A percentile compares a stretch with the other conserved stretches of the same genome.
phyloP scores from a whole-genome alignment of 1,140 invertebrate species.

The Trichonephila inaurata region DNA sequence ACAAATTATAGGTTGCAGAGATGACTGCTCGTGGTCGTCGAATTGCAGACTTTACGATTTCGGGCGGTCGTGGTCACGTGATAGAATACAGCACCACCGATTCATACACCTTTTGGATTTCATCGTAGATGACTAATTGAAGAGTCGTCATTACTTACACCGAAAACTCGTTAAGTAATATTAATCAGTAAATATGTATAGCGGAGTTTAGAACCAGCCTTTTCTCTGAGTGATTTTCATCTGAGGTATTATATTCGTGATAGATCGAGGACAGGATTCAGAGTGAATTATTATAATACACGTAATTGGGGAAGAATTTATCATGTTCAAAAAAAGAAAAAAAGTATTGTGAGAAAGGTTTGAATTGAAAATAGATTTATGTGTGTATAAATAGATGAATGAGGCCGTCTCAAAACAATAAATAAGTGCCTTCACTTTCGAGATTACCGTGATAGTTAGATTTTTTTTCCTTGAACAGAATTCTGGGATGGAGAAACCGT shows the following conservation, averaged over 20 bases:
- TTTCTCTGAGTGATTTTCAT: conserved; percentile 2
- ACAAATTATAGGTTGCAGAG: conserved; percentile 67
- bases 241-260: neutral
- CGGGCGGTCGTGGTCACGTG: conserved; percentile 3
- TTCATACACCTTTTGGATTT: neutral
- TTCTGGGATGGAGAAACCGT: neutral
- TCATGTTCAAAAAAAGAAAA: neutral
- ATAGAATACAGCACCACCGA: neutral
- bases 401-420: neutral
- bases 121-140: conserved; percentile 61
- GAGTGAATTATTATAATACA: neutral
- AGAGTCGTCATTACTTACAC: conserved; percentile 41
- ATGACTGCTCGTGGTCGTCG: conserved; percentile 17
- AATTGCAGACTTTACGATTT: conserved; percentile 71
- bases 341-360: conserved; percentile 14
- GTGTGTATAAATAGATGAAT: conserved; percentile 12
- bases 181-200: conserved; percentile 41
- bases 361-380: conserved; percentile 24
- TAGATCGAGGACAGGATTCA: neutral
- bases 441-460: neutral
- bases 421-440: neutral
- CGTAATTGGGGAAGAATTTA: conserved; percentile 36
- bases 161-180: conserved; percentile 33
- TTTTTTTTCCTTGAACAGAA: neutral
- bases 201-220: neutral